phyloP scores from a whole-genome alignment of 1,140 invertebrate species.

The Scaptodrosophila lebanonensis region DNA sequence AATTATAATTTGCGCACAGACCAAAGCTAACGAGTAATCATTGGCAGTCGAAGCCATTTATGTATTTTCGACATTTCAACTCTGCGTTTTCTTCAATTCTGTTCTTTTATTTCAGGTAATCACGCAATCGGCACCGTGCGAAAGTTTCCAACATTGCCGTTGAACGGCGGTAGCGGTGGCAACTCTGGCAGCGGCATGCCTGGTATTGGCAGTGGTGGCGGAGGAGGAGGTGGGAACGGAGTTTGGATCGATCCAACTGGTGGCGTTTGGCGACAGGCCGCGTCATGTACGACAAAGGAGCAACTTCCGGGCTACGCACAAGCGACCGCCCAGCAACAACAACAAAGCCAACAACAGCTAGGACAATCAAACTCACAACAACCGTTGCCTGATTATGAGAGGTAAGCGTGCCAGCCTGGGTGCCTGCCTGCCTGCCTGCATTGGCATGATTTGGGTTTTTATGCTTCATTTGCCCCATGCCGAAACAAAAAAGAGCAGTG shows the following conservation, averaged over 20 bases:
- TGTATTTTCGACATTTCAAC: slow-evolving; percentile 21
- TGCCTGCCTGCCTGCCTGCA: no score
- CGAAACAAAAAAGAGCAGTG: no score
- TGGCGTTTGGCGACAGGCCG: slow-evolving; percentile 69
- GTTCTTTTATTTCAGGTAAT: slow-evolving; percentile 77
- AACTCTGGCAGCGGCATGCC: slow-evolving; percentile 28
- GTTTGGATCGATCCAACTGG: slow-evolving; percentile 77
- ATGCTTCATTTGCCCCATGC: not conserved
- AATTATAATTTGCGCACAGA: slow-evolving; percentile 34
- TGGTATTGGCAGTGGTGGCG: no score
- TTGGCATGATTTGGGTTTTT: not conserved
- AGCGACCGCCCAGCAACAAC: slow-evolving; percentile 59
- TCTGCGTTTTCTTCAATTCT: slow-evolving; percentile 14
- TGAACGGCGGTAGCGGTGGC: slow-evolving; percentile 61
- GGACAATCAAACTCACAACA: slow-evolving; percentile 46
- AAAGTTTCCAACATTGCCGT: slow-evolving; percentile 76
- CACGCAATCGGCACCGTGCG: slow-evolving; percentile 77
- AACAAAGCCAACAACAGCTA: slow-evolving; percentile 32
- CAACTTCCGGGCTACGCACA: slow-evolving; percentile 76
- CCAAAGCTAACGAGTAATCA: slow-evolving; percentile 44
- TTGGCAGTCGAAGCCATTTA: slow-evolving; percentile 41
- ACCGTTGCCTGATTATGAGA: slow-evolving; percentile 76
- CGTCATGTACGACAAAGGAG: slow-evolving; percentile 67
- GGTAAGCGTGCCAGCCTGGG: slow-evolving; percentile 71
- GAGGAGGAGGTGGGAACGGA: no score